Evolutionary conservation across 2,113 vertebrate genomes (phyloP).

Genomic region (Arothron firmamentum): DNA sequence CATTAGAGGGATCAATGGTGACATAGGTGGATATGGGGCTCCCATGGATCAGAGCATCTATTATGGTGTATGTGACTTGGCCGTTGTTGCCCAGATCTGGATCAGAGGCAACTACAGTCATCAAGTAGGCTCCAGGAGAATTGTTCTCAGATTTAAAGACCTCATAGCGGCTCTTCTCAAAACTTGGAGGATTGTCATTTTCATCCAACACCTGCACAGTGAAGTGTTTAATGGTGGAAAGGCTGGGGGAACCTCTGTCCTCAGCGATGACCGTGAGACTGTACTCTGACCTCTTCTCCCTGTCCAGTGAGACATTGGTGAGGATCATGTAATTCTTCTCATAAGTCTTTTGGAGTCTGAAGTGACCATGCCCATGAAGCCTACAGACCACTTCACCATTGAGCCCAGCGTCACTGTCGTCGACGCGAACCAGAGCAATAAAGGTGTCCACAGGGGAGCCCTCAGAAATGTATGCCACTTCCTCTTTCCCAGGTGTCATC

Average conservation of each 20-base stretch:
- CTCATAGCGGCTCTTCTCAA: conserved; percentile 91
- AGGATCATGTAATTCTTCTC: conserved; percentile 97
- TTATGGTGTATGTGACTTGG: conserved; percentile 90
- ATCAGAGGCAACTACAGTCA: conserved; percentile 88
- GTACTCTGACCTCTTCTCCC: conserved; percentile 94
- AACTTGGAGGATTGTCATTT: conserved; percentile 93
- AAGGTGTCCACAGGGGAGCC: conserved; percentile 89
- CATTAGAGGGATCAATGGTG: conserved; percentile 92
- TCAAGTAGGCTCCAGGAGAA: conserved; percentile 89
- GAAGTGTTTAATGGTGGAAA: conserved; percentile 94
- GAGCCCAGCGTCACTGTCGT: conserved; percentile 88
- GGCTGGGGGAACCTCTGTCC: conserved; percentile 88
- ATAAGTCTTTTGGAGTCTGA: conserved; percentile 91
- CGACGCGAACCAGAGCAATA: conserved; percentile 90
- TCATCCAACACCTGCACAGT: conserved; percentile 92
- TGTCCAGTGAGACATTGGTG: conserved; percentile 90
- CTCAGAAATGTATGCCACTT: conserved; percentile 90
- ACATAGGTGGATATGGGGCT: conserved; percentile 90
- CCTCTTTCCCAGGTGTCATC: conserved; percentile 91
- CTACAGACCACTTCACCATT: conserved; percentile 90
- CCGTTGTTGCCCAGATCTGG: conserved; percentile 92
- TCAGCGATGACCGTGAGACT: conserved; percentile 93
- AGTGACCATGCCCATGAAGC: conserved; percentile 93
- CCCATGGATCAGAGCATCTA: conserved; percentile 83
- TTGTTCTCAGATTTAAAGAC: conserved; percentile 96